Evolutionary conservation across 1,140 invertebrate genomes (phyloP), one percentile per base, ranked within the genome.

Genomic region (Calephelis virginiensis): DNA sequence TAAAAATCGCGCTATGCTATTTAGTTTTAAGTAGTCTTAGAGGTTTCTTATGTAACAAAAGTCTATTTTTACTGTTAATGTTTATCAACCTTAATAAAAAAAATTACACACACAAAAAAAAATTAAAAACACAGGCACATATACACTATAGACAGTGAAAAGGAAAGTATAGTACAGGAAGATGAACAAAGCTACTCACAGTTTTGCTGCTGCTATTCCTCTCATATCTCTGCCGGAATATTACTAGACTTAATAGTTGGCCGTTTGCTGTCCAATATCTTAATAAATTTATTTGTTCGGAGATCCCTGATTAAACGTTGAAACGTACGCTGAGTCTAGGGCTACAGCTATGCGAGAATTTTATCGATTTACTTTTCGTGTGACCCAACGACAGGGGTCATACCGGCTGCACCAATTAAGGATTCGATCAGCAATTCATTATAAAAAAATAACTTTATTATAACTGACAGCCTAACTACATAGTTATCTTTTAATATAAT

Each of bases 61-160:
- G n/a, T 49, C 48, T 49, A 49, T 12, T 49, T 49, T 49, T 49
- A 49, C 48, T 49, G 14, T 49, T 49, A 13, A 49, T 49, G n/a
- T 49, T 14, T 49, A 49, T 49, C 48, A 49, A 14, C 48, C 48
- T 6, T 49, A 49, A 13, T 49, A 12, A 49, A 49, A 49, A 49
- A 49, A 49, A 49, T 49, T 49, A 17, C 17, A 17, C 17, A 17
- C 47, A 49, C 47, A 6, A 12, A 49, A 12, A 49, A 13, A 49
- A 49, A n/a, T 13, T n/a, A 49, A n/a, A 49, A 7, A 49, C 47
- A 49, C 47, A 49, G 47, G 14, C 11, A 50, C n/a, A 50, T 14
- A 50, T 50, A 50, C 14, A 50, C 48, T 50, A 50, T 50, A 50
- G 48, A 50, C 48, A 50, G 13, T 50, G 2, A 50, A 50, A 50